These are phyloP conservation scores for Doryteuthis pealeii DNA, from an alignment of 1,140 invertebrate species.

Conservation along the genomic window DNA sequence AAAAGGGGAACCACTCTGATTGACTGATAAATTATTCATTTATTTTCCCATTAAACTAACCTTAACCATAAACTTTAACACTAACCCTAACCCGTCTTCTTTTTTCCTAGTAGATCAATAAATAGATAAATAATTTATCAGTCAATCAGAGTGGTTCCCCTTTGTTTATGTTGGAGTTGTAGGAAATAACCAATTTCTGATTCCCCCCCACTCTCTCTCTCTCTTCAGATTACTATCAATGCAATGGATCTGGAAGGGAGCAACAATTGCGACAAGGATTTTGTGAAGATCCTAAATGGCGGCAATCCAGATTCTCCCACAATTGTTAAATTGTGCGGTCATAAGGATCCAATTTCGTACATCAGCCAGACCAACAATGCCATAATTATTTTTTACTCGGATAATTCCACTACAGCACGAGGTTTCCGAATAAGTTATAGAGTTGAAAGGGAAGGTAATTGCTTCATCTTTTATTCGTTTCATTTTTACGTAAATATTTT, in stretches of 20 bases:
- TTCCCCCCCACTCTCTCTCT: too few species aligned
- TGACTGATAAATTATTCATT: too few species aligned
- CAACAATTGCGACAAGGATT: slow-evolving; percentile 86
- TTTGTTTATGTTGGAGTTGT: too few species aligned
- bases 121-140: too few species aligned
- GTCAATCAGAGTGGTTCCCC: too few species aligned
- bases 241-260: background rate
- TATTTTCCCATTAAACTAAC: too few species aligned
- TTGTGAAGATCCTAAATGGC: slow-evolving; percentile 85
- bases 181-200: too few species aligned
- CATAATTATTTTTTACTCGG: slow-evolving; percentile 82
- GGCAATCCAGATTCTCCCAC: slow-evolving; percentile 63
- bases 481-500: too few species aligned
- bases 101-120: too few species aligned
- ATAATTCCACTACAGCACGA: slow-evolving; percentile 74
- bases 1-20: too few species aligned
- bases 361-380: slow-evolving; percentile 86
- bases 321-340: slow-evolving; percentile 77
- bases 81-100: too few species aligned
- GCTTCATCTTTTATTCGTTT: background rate
- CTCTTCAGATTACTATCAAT: background rate
- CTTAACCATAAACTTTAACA: too few species aligned
- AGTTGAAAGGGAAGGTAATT: slow-evolving; percentile 43
- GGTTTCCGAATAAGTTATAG: slow-evolving; percentile 60
- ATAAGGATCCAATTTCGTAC: slow-evolving; percentile 69